A percentile compares a stretch with the other conserved stretches of the same genome.
phyloP scores from a whole-genome alignment of 2,888 invertebrate species.

The Aelia acuminata region DNA sequence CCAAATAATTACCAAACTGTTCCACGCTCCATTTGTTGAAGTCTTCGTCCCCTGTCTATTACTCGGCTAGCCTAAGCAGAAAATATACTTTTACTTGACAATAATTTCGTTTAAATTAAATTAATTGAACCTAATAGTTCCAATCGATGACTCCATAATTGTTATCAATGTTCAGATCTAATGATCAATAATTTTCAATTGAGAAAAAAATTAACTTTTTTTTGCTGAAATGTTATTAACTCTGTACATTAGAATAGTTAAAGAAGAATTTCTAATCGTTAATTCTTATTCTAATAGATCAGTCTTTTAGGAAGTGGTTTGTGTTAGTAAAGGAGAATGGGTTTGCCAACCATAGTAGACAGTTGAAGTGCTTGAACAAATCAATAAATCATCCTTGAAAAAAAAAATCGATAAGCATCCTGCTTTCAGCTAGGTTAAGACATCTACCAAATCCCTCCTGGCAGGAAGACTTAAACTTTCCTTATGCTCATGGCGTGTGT shows the following conservation, averaged over 20 bases:
- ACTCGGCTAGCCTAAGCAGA: constrained; percentile 15
- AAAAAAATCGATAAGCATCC: no score
- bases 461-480: neutral
- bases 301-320: no score
- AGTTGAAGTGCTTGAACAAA: no score
- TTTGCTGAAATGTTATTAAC: neutral
- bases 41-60: neutral
- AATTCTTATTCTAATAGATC: no score
- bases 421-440: no score
- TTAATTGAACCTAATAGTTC: neutral
- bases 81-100: constrained; percentile 10
- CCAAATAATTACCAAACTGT: constrained; percentile 3
- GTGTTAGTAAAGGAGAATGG: no score
- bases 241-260: no score
- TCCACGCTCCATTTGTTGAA: neutral
- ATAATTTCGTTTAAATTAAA: neutral
- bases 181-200: neutral
- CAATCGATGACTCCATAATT: neutral
- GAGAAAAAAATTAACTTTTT: neutral
- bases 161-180: neutral
- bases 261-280: no score
- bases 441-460: neutral
- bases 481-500: neutral
- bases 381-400: no score
- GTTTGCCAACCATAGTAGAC: no score